These are phyloP conservation scores for Sebastolobus alascanus DNA, from an alignment of 2,797 vertebrate genomes.

Conservation along the genomic window DNA sequence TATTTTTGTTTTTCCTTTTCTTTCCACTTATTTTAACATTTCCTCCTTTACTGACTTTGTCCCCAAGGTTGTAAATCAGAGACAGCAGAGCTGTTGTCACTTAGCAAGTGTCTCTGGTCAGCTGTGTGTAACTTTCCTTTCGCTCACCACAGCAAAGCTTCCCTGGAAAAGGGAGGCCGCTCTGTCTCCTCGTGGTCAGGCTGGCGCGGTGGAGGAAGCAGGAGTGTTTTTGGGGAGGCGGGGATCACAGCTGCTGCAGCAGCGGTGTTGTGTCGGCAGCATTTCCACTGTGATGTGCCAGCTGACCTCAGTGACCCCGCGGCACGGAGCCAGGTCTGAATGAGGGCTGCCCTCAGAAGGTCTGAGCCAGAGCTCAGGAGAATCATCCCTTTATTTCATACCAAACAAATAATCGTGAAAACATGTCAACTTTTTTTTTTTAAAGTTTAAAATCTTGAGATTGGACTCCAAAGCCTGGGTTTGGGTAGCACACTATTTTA, in stretches of 20 bases:
- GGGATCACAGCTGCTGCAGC: constrained; percentile 60
- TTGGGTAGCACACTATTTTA: neutral
- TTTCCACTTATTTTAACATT: neutral
- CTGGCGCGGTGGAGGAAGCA: constrained; percentile 29
- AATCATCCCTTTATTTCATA: neutral
- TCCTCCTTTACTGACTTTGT: constrained; percentile 14
- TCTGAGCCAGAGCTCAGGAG: constrained; percentile 37
- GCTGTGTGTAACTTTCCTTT: constrained; percentile 39
- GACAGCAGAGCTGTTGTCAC: constrained; percentile 5
- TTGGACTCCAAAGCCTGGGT: neutral
- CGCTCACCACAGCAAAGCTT: constrained; percentile 57
- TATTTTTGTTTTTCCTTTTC: neutral
- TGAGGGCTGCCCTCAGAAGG: constrained; percentile 36
- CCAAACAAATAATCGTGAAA: neutral
- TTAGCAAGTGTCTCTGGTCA: constrained; percentile 28
- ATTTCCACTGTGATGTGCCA: constrained; percentile 75
- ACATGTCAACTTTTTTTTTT: neutral
- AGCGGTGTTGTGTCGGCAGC: constrained; percentile 63
- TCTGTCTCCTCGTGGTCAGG: constrained; percentile 56
- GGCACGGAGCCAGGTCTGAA: constrained; percentile 58
- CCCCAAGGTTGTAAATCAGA: constrained; percentile 9
- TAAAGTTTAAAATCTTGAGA: neutral
- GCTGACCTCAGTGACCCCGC: constrained; percentile 69
- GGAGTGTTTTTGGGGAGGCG: constrained; percentile 35
- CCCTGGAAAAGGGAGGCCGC: constrained; percentile 52